phyloP scores from a whole-genome alignment of 2,888 invertebrate species.

The Agrotis exclamationis region DNA sequence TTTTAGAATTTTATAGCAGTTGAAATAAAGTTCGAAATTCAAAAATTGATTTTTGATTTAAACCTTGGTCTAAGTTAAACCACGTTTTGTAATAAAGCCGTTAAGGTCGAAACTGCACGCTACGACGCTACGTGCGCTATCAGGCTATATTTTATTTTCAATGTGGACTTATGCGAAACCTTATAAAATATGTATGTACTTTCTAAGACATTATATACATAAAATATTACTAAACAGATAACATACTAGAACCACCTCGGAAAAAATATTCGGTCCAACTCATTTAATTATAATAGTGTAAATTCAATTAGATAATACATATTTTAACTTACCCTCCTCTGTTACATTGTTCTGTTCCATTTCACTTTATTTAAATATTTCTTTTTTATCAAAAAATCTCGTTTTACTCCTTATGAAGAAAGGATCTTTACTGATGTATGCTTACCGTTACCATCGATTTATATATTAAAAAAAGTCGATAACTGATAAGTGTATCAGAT shows the following conservation, averaged over 20 bases:
- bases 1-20: no score
- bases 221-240: not conserved
- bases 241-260: not conserved
- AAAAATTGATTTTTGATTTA: no score
- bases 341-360: constrained; percentile 17
- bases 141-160: no score
- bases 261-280: not conserved
- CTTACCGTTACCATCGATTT: not conserved
- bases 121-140: no score
- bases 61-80: no score
- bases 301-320: no score
- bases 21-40: no score
- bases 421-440: constrained; percentile 6
- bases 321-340: constrained; percentile 11
- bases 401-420: not conserved
- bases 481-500: constrained; percentile 25
- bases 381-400: not conserved
- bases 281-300: not conserved
- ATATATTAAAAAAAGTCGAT: constrained; percentile 18
- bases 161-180: no score
- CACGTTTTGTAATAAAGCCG: no score
- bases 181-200: no score
- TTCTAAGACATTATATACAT: not conserved
- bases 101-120: no score
- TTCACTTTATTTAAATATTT: not conserved